Evolutionary conservation across 2,797 vertebrate species (phyloP).

Genomic region (Leptoclinus maculatus): DNA sequence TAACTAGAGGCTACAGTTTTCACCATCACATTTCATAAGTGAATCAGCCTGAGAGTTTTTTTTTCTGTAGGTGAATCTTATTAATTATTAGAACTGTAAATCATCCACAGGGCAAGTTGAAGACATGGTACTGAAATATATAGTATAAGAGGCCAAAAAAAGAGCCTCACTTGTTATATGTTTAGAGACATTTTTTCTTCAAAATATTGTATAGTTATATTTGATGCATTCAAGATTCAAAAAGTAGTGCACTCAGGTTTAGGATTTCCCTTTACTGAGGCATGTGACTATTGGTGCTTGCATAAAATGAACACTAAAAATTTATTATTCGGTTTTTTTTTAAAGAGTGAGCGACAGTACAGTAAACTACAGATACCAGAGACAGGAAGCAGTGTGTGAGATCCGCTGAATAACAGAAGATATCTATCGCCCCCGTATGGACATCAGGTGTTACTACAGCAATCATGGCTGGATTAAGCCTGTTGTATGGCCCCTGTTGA

Average conservation of each 20-base stretch:
- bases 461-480: background rate
- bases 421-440: slow-evolving; percentile 49
- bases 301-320: background rate
- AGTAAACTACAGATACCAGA: background rate
- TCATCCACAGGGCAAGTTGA: background rate
- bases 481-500: background rate
- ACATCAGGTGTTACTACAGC: slow-evolving; percentile 36
- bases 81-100: background rate
- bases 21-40: background rate
- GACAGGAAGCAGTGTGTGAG: background rate
- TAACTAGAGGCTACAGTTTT: slow-evolving; percentile 10
- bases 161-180: background rate
- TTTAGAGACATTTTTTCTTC: background rate
- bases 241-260: background rate
- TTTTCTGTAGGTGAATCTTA: background rate
- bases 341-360: background rate
- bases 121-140: background rate
- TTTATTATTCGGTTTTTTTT: background rate
- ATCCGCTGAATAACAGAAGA: slow-evolving; percentile 14
- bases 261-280: background rate
- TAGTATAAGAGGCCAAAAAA: background rate
- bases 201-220: background rate
- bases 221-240: background rate
- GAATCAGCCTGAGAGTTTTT: slow-evolving; percentile 2
- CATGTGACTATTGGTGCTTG: background rate